Evolutionary conservation across 1,140 invertebrate species (phyloP).

Genomic region (Aricia agestis): DNA sequence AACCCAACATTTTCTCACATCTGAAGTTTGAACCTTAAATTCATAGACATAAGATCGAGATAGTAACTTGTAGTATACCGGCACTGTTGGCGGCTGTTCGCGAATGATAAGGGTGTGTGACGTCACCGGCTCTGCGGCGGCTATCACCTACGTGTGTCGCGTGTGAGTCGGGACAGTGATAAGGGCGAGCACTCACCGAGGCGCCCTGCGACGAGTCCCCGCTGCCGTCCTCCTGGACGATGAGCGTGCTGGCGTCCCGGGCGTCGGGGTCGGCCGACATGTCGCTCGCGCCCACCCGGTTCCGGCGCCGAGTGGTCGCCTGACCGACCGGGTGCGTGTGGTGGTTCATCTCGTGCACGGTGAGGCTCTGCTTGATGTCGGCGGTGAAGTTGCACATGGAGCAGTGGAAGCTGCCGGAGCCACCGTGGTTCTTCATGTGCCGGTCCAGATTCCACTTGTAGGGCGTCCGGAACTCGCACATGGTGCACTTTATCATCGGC

Average conservation of each 20-base stretch:
- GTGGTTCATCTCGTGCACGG: constrained; percentile 93
- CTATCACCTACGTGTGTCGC: constrained; percentile 21
- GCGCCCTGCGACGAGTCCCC: constrained; percentile 61
- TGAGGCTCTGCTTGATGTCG: constrained; percentile 93
- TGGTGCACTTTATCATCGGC: constrained; percentile 94
- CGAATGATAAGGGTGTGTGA: constrained; percentile 49
- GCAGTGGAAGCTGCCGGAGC: constrained; percentile 88
- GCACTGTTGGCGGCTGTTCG: constrained; percentile 27
- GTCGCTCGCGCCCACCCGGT: constrained; percentile 84
- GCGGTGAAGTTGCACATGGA: constrained; percentile 93
- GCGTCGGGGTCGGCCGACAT: constrained; percentile 44
- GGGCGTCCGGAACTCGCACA: constrained; percentile 94
- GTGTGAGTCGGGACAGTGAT: constrained; percentile 25
- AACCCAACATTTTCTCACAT: too few relatives aligned
- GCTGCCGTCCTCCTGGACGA: constrained; percentile 64
- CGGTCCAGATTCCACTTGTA: constrained; percentile 96
- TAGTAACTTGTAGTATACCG: not conserved
- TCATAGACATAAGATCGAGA: not conserved
- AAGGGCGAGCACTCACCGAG: constrained; percentile 57
- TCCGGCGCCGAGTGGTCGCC: constrained; percentile 71
- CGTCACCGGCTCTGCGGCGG: constrained; percentile 54
- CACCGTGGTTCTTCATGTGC: constrained; percentile 93
- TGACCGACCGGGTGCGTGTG: constrained; percentile 86
- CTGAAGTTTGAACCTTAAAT: not conserved
- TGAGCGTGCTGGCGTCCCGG: constrained; percentile 39